phyloP scores from a whole-genome alignment of 2,888 invertebrate genomes.

The Andrena minutula region DNA sequence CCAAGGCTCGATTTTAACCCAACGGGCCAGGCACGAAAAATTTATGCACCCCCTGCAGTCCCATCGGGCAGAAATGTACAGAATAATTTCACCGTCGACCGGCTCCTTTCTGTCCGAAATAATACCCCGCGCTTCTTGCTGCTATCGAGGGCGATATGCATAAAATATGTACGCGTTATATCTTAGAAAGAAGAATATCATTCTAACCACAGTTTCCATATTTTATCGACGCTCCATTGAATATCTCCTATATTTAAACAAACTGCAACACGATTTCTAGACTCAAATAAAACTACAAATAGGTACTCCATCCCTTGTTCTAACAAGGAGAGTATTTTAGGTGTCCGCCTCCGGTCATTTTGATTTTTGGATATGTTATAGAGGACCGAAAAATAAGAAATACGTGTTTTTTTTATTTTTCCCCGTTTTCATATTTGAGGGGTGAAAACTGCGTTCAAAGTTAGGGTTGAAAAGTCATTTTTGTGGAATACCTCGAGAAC shows the following conservation, averaged over 20 bases:
- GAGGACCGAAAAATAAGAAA: no score
- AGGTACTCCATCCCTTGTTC: no score
- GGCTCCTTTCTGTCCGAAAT: slow-evolving; percentile 32
- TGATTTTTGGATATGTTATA: no score
- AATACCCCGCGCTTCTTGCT: slow-evolving; percentile 18
- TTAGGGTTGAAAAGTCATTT: no score
- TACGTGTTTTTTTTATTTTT: no score
- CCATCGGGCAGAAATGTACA: slow-evolving; percentile 44
- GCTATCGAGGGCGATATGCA: neutral
- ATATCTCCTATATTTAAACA: neutral
- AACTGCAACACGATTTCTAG: neutral
- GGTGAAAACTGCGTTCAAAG: no score
- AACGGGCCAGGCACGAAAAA: slow-evolving; percentile 21
- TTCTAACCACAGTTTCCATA: neutral
- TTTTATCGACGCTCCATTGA: neutral
- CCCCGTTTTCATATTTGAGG: no score
- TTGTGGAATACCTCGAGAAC: no score
- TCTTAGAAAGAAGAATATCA: neutral
- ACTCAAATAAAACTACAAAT: no score
- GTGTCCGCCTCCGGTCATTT: no score
- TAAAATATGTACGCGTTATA: slow-evolving; percentile 16
- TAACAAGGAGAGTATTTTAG: no score
- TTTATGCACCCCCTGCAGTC: slow-evolving; percentile 25
- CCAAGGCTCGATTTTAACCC: slow-evolving; percentile 18
- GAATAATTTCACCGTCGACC: slow-evolving; percentile 64